Evolutionary conservation across 2,797 vertebrate genomes (phyloP).

Genomic region (Varecia variegata): DNA sequence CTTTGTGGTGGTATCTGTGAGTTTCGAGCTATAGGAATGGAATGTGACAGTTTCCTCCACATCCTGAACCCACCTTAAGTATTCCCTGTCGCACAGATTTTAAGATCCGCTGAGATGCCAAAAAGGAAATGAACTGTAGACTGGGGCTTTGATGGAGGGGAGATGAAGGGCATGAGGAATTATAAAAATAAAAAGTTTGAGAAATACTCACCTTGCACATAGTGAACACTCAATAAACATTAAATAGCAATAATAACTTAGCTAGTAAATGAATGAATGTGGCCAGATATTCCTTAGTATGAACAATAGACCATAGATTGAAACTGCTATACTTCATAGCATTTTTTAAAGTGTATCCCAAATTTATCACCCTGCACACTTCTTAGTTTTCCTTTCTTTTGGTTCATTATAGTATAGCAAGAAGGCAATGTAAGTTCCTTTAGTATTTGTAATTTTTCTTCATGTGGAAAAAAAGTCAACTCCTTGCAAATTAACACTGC

Average conservation of each 20-base stretch:
- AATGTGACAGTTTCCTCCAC: slow-evolving; percentile 74
- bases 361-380: neutral
- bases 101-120: slow-evolving; percentile 77
- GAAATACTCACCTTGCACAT: slow-evolving; percentile 75
- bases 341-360: neutral
- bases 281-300: slow-evolving; percentile 19
- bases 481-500: neutral
- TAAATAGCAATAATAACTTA: slow-evolving; percentile 66
- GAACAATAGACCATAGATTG: neutral
- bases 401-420: neutral
- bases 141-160: slow-evolving; percentile 71
- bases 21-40: slow-evolving; percentile 67
- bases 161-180: slow-evolving; percentile 72
- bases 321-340: slow-evolving; percentile 15
- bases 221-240: slow-evolving; percentile 76
- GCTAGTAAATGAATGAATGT: slow-evolving; percentile 57
- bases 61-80: slow-evolving; percentile 73
- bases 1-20: slow-evolving; percentile 54
- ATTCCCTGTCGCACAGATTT: slow-evolving; percentile 72
- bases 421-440: neutral
- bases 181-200: slow-evolving; percentile 70
- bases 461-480: neutral
- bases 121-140: slow-evolving; percentile 77
- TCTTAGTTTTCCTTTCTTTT: neutral
- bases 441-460: neutral